Evolutionary conservation across 2,888 invertebrate species (phyloP), one percentile per base, ranked within the genome.

Genomic region (Pediacus dermestoides): DNA sequence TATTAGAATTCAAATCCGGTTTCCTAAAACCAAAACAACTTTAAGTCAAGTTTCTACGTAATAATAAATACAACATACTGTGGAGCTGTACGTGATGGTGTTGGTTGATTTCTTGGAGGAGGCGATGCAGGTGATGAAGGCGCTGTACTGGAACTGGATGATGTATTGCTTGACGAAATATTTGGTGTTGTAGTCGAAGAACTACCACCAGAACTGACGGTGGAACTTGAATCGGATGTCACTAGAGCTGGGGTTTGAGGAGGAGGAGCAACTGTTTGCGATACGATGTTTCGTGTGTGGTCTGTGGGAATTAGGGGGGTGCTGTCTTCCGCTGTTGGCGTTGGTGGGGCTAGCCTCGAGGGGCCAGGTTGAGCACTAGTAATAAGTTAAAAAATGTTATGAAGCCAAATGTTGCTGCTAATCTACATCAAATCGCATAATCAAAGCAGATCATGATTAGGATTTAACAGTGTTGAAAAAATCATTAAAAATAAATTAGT

Each of bases 71-170:
- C 12, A 30, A 36, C 42, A 47, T 47, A 55, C 53, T 42, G 44
- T 23, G 42, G 40, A n/a, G 39, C 14, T 18, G 33, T 47, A 36
- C 55, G 49, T 7, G 52, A 53, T 3, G 58, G 58, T 12, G 55
- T 44, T 15, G 57, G 44, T 35, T 60, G 63, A 14, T 51, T 54
- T 27, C 62, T 56, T 1, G 66, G 65, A 23, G 70, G 79, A 0
- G 80, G 81, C 0, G 80, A 80, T 28, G 81, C 78, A 0, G 88
- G 87, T 37, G 86, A 77, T 47, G 83, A 83, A 0, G 86, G 83
- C 16, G 84, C 81, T 3, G 81, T 81, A 58, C 83, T 83, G 25
- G 85, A 83, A 13, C 82, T 74, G 11, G 77, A 74, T 2, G 74
- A 73, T 25, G 73, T 74, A 50, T 67, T 67, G 34, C 74, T 82